phyloP scores from a whole-genome alignment of 1,140 invertebrate genomes.

The Contarinia nasturtii region DNA sequence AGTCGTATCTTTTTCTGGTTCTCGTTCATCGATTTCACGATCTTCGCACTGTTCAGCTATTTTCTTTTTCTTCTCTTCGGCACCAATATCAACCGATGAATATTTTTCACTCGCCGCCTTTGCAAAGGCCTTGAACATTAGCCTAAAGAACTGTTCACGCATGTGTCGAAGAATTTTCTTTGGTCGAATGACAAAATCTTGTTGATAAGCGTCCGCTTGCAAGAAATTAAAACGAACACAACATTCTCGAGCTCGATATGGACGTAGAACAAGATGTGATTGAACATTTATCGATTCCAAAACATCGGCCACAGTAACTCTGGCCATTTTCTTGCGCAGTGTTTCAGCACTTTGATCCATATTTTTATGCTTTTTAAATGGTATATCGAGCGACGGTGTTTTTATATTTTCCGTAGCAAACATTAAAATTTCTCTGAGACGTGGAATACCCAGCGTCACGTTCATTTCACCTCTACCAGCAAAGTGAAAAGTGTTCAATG shows the following conservation, averaged over 20 bases:
- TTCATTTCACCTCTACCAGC: slow-evolving; percentile 99
- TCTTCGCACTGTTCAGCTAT: slow-evolving; percentile 12
- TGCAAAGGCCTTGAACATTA: slow-evolving; percentile 35
- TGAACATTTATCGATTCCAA: slow-evolving; percentile 47
- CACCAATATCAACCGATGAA: slow-evolving; percentile 12
- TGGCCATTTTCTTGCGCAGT: slow-evolving; percentile 47
- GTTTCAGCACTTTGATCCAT: slow-evolving; percentile 42
- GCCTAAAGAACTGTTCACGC: slow-evolving; percentile 39
- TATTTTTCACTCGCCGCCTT: slow-evolving; percentile 25
- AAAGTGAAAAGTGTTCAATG: slow-evolving; percentile 98
- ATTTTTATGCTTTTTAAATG: slow-evolving; percentile 37
- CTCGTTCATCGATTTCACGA: slow-evolving; percentile 18
- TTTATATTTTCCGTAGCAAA: slow-evolving; percentile 79
- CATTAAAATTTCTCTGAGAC: slow-evolving; percentile 93
- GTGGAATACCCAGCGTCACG: slow-evolving; percentile 92
- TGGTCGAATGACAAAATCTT: slow-evolving; percentile 48
- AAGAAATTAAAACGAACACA: slow-evolving; percentile 51
- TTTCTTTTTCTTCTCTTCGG: slow-evolving; percentile 13
- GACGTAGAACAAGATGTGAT: slow-evolving; percentile 33
- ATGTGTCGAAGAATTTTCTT: slow-evolving; percentile 46
- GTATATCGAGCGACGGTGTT: slow-evolving; percentile 92
- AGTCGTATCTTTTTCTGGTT: slow-evolving; percentile 9
- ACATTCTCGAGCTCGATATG: slow-evolving; percentile 32
- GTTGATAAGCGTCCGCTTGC: slow-evolving; percentile 46
- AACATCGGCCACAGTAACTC: slow-evolving; percentile 59